Percentiles rank a stretch among this genome's conserved stretches.
These are phyloP conservation scores for Acromyrmex echinatior DNA, from an alignment of 1,140 invertebrate species.

Conservation along the genomic window DNA sequence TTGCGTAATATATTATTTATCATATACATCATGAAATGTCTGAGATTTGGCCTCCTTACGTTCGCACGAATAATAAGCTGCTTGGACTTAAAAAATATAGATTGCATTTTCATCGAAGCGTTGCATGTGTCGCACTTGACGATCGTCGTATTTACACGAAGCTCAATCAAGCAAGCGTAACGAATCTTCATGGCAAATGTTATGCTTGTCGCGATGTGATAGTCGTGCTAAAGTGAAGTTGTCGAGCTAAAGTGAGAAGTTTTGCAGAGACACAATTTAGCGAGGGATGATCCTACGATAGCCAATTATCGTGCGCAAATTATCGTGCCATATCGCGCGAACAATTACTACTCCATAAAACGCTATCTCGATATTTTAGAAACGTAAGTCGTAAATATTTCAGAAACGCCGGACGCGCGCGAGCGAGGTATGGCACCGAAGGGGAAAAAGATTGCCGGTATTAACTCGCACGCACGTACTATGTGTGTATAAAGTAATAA, in stretches of 20 bases:
- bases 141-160: neutral
- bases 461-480: neutral
- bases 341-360: constrained; percentile 45
- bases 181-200: constrained; percentile 17
- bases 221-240: neutral
- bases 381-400: constrained; percentile 38
- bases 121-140: neutral
- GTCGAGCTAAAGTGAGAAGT: constrained; percentile 1
- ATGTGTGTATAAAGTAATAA: constrained; percentile 11
- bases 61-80: neutral
- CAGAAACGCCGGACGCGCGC: neutral
- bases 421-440: neutral
- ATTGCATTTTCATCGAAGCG: neutral
- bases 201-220: neutral
- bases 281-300: neutral
- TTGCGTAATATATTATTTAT: constrained; percentile 26
- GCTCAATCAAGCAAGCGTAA: constrained; percentile 12
- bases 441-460: neutral
- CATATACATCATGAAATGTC: neutral
- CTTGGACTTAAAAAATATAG: neutral
- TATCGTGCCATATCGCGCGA: neutral
- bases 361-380: constrained; percentile 50
- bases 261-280: constrained; percentile 15
- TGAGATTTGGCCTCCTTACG: neutral
- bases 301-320: neutral